Base-by-base conservation (phyloP, 2,888 invertebrate species). In the Saturnia japonica region DNA sequence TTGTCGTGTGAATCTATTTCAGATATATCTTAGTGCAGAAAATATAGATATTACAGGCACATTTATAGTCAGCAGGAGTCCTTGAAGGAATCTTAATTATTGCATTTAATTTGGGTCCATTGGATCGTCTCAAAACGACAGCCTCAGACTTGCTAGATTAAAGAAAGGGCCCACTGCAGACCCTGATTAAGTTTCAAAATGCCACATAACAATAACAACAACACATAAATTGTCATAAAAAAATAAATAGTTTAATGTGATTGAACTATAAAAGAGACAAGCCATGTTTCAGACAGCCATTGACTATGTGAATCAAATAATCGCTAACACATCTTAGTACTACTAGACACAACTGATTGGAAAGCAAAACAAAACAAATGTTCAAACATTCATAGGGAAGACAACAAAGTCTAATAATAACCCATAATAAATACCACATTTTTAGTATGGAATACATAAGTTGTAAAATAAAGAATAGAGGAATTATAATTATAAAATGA, bases 1-100 rank as follows among this genome's bases (percentile, higher is more conserved):
- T 28, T 60, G 79, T 80, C 72, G 83, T 82, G 84, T 84, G 81
- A 83, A 75, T 82, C 78, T 76, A 77, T 78, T 82, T 78, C 81
- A 74, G 75, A 78, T 80, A 79, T 84, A 85, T 79, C 83, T 73
- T 76, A 74, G 78, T 71, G 71, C 71, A 71, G 40, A n/a, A 42
- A 70, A 70, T 66, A 42, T 40, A 51, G 22, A 70, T 72, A 74
- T 9, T 75, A 73, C 68, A 68, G 71, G 72, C 67, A 70, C 43
- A 69, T 43, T n/a, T 62, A 43, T 14, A 47, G 34, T 28, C 60
- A 60, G 28, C 43, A 25, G 14, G 12, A 40, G 43, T 47, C 40
- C 45, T 64, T 62, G 45, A 28, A n/a, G 47, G 47, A 8, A 47
- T 45, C 22, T 11, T 25, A 19, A 14, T 34, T 25, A n/a, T 34